These are phyloP conservation scores for Sinocyclocheilus anophthalmus DNA, from an alignment of 2,113 vertebrate genomes.

Conservation along the genomic window DNA sequence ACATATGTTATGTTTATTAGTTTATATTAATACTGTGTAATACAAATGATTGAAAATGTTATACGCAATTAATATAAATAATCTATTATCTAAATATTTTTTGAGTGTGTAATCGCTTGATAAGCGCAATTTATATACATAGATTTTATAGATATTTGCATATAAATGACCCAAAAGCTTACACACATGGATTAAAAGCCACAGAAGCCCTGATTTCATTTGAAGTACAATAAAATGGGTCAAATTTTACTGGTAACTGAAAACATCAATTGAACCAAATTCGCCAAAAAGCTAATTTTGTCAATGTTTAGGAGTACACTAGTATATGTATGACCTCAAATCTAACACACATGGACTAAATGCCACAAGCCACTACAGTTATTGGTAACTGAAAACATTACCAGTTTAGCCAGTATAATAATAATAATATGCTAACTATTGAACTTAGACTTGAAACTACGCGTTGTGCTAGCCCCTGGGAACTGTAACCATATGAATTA, in stretches of 20 bases:
- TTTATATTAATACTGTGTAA: too few relatives aligned
- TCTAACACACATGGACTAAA: neutral
- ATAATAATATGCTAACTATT: neutral
- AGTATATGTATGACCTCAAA: neutral
- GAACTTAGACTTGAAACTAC: neutral
- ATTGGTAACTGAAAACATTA: neutral
- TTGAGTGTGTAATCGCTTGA: too few relatives aligned
- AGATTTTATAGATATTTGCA: neutral
- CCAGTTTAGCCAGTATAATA: neutral
- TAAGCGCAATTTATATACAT: too few relatives aligned
- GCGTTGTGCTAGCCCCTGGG: too few relatives aligned
- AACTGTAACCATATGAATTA: neutral
- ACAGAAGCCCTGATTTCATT: neutral
- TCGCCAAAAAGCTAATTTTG: neutral
- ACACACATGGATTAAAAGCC: neutral
- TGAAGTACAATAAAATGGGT: neutral
- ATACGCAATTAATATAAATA: too few relatives aligned
- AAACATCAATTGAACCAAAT: neutral
- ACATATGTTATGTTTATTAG: too few relatives aligned
- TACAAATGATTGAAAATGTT: too few relatives aligned
- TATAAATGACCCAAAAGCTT: neutral
- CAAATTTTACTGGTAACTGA: neutral
- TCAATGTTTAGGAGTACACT: neutral
- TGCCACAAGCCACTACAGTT: too few relatives aligned
- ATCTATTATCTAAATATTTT: too few relatives aligned